phyloP scores from a whole-genome alignment of 2,113 vertebrate genomes.

The Cyanoramphus novaezelandiae region DNA sequence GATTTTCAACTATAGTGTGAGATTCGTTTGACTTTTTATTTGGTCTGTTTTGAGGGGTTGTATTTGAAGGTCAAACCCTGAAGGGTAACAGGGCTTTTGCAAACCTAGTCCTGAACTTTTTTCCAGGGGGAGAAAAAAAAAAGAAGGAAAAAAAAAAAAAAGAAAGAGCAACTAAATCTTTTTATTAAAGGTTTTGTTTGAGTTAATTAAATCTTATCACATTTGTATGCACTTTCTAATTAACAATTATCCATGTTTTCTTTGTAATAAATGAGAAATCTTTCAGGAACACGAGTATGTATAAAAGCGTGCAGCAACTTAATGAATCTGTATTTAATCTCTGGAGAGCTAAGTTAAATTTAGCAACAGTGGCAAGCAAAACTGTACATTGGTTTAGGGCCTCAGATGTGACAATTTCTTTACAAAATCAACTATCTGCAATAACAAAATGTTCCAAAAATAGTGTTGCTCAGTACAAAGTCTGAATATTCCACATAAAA shows the following conservation, averaged over 20 bases:
- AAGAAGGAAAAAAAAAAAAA: background rate
- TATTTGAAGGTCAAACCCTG: background rate
- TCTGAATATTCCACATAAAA: background rate
- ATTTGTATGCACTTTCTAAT: constrained; percentile 57
- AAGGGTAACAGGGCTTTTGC: background rate
- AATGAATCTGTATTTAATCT: constrained; percentile 58
- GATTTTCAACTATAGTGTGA: background rate
- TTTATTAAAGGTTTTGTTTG: constrained; percentile 56
- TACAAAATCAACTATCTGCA: background rate
- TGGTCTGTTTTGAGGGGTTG: background rate
- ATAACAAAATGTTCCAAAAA: background rate
- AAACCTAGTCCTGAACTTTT: background rate
- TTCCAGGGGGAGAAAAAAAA: background rate
- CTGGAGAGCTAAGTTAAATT: constrained; percentile 21
- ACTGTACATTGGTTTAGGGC: background rate
- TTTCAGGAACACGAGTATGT: constrained; percentile 39
- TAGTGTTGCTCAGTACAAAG: background rate
- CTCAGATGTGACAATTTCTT: background rate
- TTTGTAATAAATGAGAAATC: constrained; percentile 64
- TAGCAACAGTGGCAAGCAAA: constrained; percentile 26
- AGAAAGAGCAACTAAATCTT: background rate
- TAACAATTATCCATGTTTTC: constrained; percentile 66
- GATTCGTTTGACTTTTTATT: background rate
- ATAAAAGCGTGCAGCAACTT: constrained; percentile 20
- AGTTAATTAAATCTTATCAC: constrained; percentile 70